phyloP scores from a whole-genome alignment of 2,888 invertebrate species.

The Mesorhabditis sp. region DNA sequence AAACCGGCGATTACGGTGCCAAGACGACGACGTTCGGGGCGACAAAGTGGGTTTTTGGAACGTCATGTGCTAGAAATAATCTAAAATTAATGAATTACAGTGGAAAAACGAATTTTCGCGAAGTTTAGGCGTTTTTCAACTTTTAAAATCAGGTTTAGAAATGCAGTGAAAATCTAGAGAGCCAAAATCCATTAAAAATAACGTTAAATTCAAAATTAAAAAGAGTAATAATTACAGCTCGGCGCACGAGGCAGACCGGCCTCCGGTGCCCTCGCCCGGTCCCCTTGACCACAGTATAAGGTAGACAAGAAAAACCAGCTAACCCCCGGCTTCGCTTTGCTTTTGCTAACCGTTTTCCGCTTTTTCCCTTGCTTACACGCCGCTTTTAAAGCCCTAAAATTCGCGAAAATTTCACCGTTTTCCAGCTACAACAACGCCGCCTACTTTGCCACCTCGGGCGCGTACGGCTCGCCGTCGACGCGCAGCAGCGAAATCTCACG shows the following conservation, averaged over 20 bases:
- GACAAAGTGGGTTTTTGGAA: constrained; percentile 1
- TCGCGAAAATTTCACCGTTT: constrained; percentile 6
- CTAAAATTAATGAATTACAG: too few relatives aligned
- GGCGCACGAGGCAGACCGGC: constrained; percentile 12
- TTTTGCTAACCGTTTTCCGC: background rate
- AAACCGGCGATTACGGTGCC: constrained; percentile 22
- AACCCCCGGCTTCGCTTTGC: constrained; percentile 9
- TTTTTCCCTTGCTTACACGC: background rate
- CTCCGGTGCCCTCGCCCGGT: constrained; percentile 44
- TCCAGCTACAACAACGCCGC: constrained; percentile 56
- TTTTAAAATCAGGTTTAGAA: too few relatives aligned
- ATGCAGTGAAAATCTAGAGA: too few relatives aligned
- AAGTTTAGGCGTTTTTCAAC: too few relatives aligned
- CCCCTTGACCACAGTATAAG: constrained; percentile 52
- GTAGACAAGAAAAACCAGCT: constrained; percentile 19
- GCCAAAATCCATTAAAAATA: too few relatives aligned
- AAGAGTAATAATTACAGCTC: too few relatives aligned
- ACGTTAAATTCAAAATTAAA: too few relatives aligned
- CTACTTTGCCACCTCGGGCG: constrained; percentile 50
- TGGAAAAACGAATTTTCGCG: too few relatives aligned
- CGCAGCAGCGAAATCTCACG: constrained; percentile 50
- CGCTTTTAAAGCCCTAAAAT: background rate
- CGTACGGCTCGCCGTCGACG: constrained; percentile 29
- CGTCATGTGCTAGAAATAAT: too few relatives aligned
- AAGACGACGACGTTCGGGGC: constrained; percentile 35